A percentile compares a stretch with the other conserved stretches of the same genome.
These are phyloP conservation scores for Heterodera carotae DNA, from an alignment of 1,140 invertebrate species.

Conservation along the genomic window DNA sequence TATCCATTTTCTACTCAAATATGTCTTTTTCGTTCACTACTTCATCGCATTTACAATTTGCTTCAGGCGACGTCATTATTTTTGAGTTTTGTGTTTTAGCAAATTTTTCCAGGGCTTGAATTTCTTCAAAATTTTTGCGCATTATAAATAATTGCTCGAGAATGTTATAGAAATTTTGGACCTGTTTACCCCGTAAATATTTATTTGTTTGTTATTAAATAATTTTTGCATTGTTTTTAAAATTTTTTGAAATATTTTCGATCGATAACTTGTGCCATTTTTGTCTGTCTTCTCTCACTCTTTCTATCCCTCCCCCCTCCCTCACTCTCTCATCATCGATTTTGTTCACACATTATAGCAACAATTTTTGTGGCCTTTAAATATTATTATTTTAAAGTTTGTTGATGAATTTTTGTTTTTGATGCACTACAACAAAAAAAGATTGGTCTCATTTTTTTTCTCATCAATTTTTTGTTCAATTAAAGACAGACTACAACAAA, in stretches of 20 bases:
- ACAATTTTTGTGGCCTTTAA: slow-evolving; percentile 3
- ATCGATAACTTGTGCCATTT: neutral
- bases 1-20: neutral
- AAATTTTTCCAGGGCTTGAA: neutral
- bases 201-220: neutral
- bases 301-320: too few species aligned
- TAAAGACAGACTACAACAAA: neutral
- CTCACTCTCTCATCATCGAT: neutral
- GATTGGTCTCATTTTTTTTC: neutral
- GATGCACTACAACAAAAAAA: neutral
- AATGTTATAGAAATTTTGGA: too few species aligned
- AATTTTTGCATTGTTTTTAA: neutral
- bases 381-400: neutral
- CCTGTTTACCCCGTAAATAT: neutral
- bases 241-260: neutral
- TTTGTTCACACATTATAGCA: neutral
- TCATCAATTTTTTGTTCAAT: neutral
- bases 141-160: too few species aligned
- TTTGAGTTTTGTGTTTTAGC: neutral
- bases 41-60: neutral
- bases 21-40: neutral
- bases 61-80: neutral
- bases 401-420: neutral
- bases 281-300: neutral
- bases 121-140: neutral